phyloP scores from a whole-genome alignment of 2,113 vertebrate species.

The Lutjanus erythropterus region DNA sequence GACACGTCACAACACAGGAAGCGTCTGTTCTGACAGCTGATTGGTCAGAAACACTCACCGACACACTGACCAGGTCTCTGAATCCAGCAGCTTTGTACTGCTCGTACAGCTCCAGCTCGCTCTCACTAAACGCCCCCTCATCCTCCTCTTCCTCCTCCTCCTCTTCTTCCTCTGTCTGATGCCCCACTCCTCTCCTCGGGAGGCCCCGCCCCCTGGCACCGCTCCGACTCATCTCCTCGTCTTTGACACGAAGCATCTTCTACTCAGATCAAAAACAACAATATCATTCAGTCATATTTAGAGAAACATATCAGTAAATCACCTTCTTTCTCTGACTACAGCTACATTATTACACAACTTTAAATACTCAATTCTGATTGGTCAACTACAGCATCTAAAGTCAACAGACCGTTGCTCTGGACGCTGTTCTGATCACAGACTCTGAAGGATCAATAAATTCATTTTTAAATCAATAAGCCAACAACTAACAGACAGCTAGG shows the following conservation, averaged over 20 bases:
- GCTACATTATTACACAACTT: no score
- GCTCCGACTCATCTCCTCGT: slow-evolving; percentile 82
- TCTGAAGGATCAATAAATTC: no score
- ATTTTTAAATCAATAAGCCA: no score
- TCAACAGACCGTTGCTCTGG: no score
- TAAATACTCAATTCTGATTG: no score
- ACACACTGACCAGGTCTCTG: slow-evolving; percentile 82
- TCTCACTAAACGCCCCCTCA: slow-evolving; percentile 86
- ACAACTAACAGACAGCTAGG: no score
- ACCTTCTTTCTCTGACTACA: no score
- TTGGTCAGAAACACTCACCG: background rate
- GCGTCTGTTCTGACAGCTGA: background rate
- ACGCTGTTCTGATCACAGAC: no score
- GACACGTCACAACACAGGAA: slow-evolving; percentile 15
- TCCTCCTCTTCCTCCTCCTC: slow-evolving; percentile 82
- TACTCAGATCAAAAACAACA: slow-evolving; percentile 54
- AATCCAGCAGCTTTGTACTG: slow-evolving; percentile 90
- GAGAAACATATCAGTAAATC: no score
- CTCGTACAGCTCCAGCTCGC: slow-evolving; percentile 90
- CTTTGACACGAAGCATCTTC: slow-evolving; percentile 92
- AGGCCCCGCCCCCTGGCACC: slow-evolving; percentile 80
- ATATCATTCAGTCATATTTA: no score
- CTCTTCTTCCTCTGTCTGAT: slow-evolving; percentile 83
- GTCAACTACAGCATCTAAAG: no score
- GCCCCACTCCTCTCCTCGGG: slow-evolving; percentile 65